Evolutionary conservation across 1,140 invertebrate genomes (phyloP).

Genomic region (Pogonus chalceus): DNA sequence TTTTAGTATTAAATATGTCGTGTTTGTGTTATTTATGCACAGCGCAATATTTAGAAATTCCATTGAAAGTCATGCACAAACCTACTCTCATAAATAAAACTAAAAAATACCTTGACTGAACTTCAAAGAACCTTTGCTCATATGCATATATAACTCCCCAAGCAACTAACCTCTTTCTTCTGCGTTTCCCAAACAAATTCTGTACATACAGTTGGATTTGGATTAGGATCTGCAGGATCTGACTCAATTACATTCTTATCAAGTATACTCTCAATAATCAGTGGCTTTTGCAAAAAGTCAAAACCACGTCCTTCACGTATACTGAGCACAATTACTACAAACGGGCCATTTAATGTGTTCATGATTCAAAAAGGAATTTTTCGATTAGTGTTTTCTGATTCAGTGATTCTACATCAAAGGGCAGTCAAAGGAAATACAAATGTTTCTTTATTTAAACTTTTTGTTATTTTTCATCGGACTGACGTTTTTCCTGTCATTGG

Average conservation of each 20-base stretch:
- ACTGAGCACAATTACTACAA: constrained; percentile 39
- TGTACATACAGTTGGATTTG: constrained; percentile 33
- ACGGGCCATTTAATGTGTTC: constrained; percentile 36
- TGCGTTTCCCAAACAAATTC: constrained; percentile 43
- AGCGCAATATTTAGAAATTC: no score
- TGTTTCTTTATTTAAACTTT: no score
- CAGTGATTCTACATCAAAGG: no score
- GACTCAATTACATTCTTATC: constrained; percentile 40
- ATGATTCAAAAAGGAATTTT: constrained; percentile 22
- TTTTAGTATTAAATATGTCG: no score
- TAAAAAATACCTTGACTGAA: no score
- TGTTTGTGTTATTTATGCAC: no score
- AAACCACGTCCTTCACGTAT: constrained; percentile 43
- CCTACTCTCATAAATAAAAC: no score
- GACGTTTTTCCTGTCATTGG: no score
- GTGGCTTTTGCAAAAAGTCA: constrained; percentile 36
- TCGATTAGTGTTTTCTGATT: background rate
- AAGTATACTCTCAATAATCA: constrained; percentile 38
- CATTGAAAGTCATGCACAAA: no score
- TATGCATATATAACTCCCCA: background rate
- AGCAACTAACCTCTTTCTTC: constrained; percentile 25
- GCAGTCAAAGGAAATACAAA: no score
- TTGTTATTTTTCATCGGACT: no score
- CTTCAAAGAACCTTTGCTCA: no score
- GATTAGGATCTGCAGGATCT: constrained; percentile 32